Conservation (phyloP, 2,113 vertebrate genomes). For the Electrona antarctica region DNA sequence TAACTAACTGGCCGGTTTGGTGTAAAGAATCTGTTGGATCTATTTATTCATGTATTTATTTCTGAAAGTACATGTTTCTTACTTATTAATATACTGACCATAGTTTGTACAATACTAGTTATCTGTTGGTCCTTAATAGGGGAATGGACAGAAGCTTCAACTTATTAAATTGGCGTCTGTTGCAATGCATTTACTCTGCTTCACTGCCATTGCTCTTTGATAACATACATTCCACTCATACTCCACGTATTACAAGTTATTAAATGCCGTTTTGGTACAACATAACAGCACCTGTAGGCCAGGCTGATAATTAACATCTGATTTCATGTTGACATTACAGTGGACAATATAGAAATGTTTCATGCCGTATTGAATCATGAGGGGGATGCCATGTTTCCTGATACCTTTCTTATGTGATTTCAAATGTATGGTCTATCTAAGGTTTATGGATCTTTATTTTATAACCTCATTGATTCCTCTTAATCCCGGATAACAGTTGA, state of each 20-base stretch:
- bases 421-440: no score
- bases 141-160: no score
- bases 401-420: background rate
- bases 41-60: conserved; percentile 58
- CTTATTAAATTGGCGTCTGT: no score
- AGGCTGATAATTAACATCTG: no score
- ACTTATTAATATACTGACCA: background rate
- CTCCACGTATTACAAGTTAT: conserved; percentile 9
- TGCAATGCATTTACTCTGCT: no score
- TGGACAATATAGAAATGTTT: background rate
- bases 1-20: conserved; percentile 60
- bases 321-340: background rate
- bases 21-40: conserved; percentile 54
- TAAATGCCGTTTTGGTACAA: conserved; percentile 5
- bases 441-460: no score
- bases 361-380: background rate
- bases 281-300: no score
- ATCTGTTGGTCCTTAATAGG: background rate
- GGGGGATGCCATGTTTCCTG: no score
- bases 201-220: background rate
- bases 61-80: conserved; percentile 14
- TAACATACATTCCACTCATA: conserved; percentile 23
- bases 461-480: no score
- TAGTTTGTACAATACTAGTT: background rate
- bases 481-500: background rate